Conservation (phyloP, 2,797 vertebrate genomes). For the Eutrigla gurnardus region DNA sequence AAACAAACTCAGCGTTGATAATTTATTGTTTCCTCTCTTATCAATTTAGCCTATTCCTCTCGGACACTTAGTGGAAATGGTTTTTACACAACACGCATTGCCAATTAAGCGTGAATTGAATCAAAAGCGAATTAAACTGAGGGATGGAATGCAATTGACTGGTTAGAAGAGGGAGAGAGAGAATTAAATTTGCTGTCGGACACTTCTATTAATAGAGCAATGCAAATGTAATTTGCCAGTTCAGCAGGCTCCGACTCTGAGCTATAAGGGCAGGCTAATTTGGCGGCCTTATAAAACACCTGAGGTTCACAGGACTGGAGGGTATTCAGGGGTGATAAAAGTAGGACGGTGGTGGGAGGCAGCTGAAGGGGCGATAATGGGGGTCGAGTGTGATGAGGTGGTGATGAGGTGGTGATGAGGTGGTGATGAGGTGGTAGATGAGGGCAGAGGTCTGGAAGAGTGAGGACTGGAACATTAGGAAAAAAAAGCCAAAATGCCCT, state of each 20-base stretch:
- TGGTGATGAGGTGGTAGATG: conserved; percentile 38
- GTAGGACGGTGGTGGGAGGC: conserved; percentile 2
- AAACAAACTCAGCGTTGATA: conserved; percentile 1
- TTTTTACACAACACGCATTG: conserved; percentile 28
- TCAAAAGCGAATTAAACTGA: conserved; percentile 36
- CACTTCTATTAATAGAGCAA: conserved; percentile 74
- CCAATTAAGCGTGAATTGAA: conserved; percentile 36
- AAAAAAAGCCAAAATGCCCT: conserved; percentile 26
- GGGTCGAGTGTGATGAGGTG: conserved; percentile 32
- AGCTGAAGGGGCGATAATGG: conserved; percentile 44
- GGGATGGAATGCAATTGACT: conserved; percentile 32
- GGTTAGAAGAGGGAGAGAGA: conserved; percentile 35
- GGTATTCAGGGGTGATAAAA: conserved; percentile 50
- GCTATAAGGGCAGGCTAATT: conserved; percentile 76
- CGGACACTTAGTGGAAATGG: neutral
- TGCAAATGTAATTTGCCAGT: conserved; percentile 84
- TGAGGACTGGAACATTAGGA: conserved; percentile 5
- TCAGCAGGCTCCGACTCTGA: conserved; percentile 75
- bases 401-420: conserved; percentile 40
- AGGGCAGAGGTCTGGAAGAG: conserved; percentile 31
- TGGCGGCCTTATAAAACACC: conserved; percentile 70
- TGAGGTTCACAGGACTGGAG: conserved; percentile 62
- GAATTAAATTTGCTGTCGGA: conserved; percentile 72
- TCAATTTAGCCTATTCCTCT: conserved; percentile 18
- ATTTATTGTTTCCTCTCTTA: neutral